Base-by-base conservation (phyloP, 2,888 invertebrate species). In the Lasioglossum marginatum region DNA sequence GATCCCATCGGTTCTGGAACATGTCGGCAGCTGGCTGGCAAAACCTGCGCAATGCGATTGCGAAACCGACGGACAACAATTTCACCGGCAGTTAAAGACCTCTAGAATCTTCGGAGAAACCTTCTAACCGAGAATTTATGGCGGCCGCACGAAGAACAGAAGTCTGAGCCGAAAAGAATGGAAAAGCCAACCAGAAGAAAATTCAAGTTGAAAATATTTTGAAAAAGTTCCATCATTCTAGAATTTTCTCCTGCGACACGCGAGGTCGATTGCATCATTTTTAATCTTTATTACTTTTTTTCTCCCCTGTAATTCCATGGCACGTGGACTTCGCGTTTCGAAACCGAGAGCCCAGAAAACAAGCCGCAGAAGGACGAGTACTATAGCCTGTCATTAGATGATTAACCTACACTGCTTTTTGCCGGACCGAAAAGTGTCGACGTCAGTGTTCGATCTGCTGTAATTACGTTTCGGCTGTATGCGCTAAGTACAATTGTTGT, bases 51-150 rank as follows among this genome's bases (percentile, higher is more conserved):
- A 76, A 27, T 40, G 79, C 71, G 72, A 66, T 89, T 89, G 84
- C 81, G 80, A 89, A 89, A 89, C 78, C 81, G 40, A 74, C 70
- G n/a, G 79, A 76, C 78, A 86, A 89, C 81, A 86, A 89, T 89
- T 89, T 89, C 89, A 79, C 87, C 82, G 60, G 48, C 79, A 34
- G 48, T 79, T 31, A 66, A 52, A 34, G 71, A 66, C 77, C 76
- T 70, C 82, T 34, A 82, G 77, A 73, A 82, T 79, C 77, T 85
- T 88, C 88, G 77, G 63, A 81, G 81, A 77, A 78, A n/a, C 75
- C 34, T 76, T 82, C 72, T 40, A 45, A 76, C 57, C 40, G 23
- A 14, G 77, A 37, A 60, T 75, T 70, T 37, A 23, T 3, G 37
- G 37, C n/a, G 57, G 10, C n/a, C 10, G 52, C 2, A 10, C 52